Percentiles rank a stretch among this genome's conserved stretches.
Conservation (phyloP, 1,140 invertebrate species). For the Andricus grossulariae region DNA sequence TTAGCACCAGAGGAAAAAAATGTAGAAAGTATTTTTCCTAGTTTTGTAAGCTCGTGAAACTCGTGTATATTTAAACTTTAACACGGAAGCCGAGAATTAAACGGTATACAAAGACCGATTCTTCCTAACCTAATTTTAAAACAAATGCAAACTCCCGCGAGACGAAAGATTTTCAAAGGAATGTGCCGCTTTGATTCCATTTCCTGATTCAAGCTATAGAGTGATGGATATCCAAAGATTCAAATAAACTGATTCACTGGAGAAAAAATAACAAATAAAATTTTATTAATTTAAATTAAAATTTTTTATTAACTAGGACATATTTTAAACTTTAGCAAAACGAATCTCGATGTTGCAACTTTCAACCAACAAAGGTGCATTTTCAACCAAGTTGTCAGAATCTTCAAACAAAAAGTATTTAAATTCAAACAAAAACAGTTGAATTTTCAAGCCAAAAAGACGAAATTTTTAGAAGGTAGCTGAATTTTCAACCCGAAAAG, state of each 20-base stretch:
- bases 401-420: no score
- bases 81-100: conserved; percentile 12
- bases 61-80: background rate
- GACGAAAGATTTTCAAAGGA: background rate
- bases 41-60: background rate
- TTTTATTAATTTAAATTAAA: no score
- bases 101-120: conserved; percentile 9
- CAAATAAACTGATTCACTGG: background rate
- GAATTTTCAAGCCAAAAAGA: no score
- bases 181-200: background rate
- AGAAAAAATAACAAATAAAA: no score
- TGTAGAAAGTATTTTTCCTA: background rate
- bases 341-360: no score
- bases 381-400: no score
- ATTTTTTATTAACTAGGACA: no score
- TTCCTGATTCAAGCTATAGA: background rate
- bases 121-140: conserved; percentile 15
- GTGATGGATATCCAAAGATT: background rate
- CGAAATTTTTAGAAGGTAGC: no score
- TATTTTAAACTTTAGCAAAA: no score
- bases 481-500: no score
- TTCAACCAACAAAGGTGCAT: no score
- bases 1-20: background rate
- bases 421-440: no score
- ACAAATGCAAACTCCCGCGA: background rate